Base-by-base conservation (phyloP, 2,888 invertebrate genomes). In the Drosophila antonietae region DNA sequence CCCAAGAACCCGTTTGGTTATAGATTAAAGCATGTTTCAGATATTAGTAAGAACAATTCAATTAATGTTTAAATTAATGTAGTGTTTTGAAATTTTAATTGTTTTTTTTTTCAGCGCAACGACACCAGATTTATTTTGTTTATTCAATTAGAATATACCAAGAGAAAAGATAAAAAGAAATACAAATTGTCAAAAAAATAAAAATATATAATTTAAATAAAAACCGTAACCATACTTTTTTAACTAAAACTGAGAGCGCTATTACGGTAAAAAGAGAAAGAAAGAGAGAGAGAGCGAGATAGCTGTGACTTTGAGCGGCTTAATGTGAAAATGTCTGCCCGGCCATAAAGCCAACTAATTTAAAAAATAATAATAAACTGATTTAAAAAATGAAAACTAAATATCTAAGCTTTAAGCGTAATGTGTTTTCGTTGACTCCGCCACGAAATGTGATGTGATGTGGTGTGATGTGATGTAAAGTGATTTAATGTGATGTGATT, bases 151-250 rank as follows among this genome's bases (percentile, higher is more conserved):
- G 57, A 72, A 74, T 81, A 75, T 72, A 82, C 76, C 82, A 73
- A 83, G 84, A 90, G 87, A 81, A 89, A 78, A 89, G 83, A 88
- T 88, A 90, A 89, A 88, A 83, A 87, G 85, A 86, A 87, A 86
- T 83, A 90, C 82, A 89, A 83, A 83, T 76, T 87, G 88, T 87
- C 83, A 89, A 91, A 82, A 86, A 51, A 51, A 51, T 82, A 90
- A 90, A 90, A 90, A 83, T 88, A 80, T 74, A 67, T 70, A 75
- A 76, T 51, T 67, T 69, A 87, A 80, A 82, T 73, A 59, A 75
- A 83, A 84, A 81, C 87, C 90, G 80, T 86, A 88, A 86, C 86
- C 87, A 87, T 74, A 81, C 47, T 68, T 64, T 62, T 62, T 61
- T 73, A 78, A 76, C 52, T 43, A 59, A 71, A 73, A 74, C 72